Conservation (phyloP, 2,113 vertebrate genomes). For the Nyctereutes procyonoides region DNA sequence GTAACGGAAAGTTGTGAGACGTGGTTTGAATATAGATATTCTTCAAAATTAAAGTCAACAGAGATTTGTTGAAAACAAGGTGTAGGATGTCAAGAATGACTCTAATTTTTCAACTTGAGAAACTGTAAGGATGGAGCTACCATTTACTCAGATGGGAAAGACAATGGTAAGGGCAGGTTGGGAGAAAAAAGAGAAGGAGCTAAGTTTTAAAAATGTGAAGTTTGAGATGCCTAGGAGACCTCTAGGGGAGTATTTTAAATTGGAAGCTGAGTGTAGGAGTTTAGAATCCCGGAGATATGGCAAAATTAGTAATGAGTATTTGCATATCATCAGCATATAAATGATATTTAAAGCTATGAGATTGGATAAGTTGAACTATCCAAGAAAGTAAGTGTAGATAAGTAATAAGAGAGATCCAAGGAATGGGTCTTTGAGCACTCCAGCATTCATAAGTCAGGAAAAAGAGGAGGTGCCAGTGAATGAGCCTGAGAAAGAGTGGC, state of each 20-base stretch:
- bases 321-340: background rate
- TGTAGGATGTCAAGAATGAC: background rate
- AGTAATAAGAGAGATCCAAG: background rate
- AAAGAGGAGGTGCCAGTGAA: background rate
- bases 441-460: background rate
- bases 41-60: background rate
- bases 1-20: background rate
- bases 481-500: background rate
- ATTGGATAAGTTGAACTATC: background rate
- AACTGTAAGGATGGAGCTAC: background rate
- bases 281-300: background rate
- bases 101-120: background rate
- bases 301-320: background rate
- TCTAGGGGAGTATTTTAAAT: background rate
- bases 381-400: background rate
- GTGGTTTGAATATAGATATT: background rate
- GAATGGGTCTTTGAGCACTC: background rate
- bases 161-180: background rate
- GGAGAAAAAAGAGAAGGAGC: background rate
- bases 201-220: background rate
- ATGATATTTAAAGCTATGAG: background rate
- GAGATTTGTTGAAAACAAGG: background rate
- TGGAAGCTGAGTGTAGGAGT: background rate
- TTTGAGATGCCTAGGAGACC: background rate
- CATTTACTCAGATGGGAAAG: background rate